phyloP scores from a whole-genome alignment of 2,113 vertebrate genomes.

The Sciurus niger region DNA sequence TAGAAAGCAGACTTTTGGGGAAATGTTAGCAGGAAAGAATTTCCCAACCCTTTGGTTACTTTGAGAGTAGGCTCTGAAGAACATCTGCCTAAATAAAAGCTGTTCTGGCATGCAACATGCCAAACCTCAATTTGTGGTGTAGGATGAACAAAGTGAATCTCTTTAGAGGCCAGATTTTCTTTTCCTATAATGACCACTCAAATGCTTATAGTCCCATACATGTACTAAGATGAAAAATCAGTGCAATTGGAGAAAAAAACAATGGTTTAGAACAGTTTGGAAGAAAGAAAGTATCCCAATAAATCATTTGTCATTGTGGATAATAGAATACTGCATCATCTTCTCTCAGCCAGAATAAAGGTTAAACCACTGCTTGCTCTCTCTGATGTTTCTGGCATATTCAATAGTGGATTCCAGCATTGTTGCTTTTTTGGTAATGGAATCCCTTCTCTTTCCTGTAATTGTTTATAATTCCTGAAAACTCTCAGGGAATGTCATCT shows the following conservation, averaged over 20 bases:
- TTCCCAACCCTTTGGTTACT: neutral
- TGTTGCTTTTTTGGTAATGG: conserved; percentile 71
- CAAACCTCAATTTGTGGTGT: neutral
- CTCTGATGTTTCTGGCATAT: conserved; percentile 70
- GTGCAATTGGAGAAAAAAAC: conserved; percentile 69
- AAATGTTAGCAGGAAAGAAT: neutral
- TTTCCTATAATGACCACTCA: conserved; percentile 51
- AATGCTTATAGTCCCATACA: neutral
- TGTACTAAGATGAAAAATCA: conserved; percentile 75
- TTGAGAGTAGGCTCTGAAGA: conserved; percentile 46
- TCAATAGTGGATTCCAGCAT: conserved; percentile 59
- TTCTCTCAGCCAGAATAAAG: conserved; percentile 83
- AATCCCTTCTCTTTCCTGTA: conserved; percentile 77
- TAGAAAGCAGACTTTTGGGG: conserved; percentile 35
- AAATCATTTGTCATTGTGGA: conserved; percentile 86
- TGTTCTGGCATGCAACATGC: neutral
- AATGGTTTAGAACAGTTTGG: conserved; percentile 80
- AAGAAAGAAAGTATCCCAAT: conserved; percentile 84
- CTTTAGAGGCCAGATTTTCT: neutral
- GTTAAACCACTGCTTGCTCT: conserved; percentile 80
- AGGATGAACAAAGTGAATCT: neutral
- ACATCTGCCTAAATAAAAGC: conserved; percentile 32
- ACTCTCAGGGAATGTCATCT: conserved; percentile 44
- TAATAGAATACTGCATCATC: conserved; percentile 87
- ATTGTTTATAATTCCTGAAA: conserved; percentile 82